Evolutionary conservation across 1,140 invertebrate genomes (phyloP).

Genomic region (Holotrichia oblita): DNA sequence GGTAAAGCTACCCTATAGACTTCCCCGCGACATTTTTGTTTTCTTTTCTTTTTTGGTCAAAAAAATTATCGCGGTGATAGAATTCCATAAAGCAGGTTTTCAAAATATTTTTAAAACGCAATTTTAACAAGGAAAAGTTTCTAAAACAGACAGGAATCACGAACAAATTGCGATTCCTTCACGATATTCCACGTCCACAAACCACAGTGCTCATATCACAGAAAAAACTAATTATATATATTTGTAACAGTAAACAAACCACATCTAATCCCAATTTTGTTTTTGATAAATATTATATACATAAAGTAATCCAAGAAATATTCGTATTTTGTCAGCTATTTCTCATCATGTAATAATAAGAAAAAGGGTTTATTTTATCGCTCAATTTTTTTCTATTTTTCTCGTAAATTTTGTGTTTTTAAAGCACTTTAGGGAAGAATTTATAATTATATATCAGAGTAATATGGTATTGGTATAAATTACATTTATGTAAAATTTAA

Average conservation of each 20-base stretch:
- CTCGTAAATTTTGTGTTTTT: slow-evolving; percentile 47
- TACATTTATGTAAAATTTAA: slow-evolving; percentile 50
- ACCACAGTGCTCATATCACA: too few relatives aligned
- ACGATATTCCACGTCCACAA: slow-evolving; percentile 40
- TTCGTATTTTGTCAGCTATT: not conserved
- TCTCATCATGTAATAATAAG: slow-evolving; percentile 11
- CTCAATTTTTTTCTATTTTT: slow-evolving; percentile 35
- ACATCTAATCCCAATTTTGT: not conserved
- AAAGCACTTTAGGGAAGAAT: slow-evolving; percentile 63
- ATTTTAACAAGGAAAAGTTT: slow-evolving; percentile 24
- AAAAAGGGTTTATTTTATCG: slow-evolving; percentile 24
- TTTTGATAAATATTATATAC: slow-evolving; percentile 26
- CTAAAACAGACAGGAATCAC: slow-evolving; percentile 34
- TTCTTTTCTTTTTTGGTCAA: slow-evolving; percentile 22
- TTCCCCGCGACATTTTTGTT: slow-evolving; percentile 17
- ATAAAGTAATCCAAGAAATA: slow-evolving; percentile 26
- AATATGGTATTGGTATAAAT: slow-evolving; percentile 52
- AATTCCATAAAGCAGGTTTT: slow-evolving; percentile 38
- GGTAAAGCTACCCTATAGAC: slow-evolving; percentile 40
- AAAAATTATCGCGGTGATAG: slow-evolving; percentile 37
- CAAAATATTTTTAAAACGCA: slow-evolving; percentile 28
- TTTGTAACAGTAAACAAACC: slow-evolving; percentile 8
- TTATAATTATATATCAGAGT: slow-evolving; percentile 58
- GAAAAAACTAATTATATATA: slow-evolving; percentile 43
- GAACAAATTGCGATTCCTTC: slow-evolving; percentile 34